Conservation (phyloP, 1,140 invertebrate species). For the Bombus huntii region DNA sequence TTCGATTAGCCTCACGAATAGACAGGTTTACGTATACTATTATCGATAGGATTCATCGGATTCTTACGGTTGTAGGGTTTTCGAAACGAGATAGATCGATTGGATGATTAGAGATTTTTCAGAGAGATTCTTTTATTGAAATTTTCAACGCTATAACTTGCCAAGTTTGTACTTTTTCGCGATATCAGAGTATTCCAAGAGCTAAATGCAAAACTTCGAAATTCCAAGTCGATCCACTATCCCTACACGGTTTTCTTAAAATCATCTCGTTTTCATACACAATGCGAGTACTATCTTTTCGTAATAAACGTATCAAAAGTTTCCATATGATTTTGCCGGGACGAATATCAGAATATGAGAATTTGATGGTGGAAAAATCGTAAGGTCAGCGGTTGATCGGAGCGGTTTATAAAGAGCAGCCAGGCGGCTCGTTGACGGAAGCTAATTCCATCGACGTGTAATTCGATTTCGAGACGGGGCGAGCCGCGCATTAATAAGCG, state of each 20-base stretch:
- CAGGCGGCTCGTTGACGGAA: constrained; percentile 52
- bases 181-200: background rate
- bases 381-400: background rate
- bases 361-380: background rate
- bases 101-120: no score
- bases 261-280: background rate
- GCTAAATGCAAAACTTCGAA: background rate
- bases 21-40: constrained; percentile 65
- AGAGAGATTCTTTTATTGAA: no score
- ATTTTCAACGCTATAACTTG: no score
- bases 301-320: background rate
- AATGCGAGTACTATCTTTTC: background rate
- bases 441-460: constrained; percentile 58
- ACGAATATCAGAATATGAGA: background rate
- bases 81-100: background rate
- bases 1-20: constrained; percentile 73
- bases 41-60: constrained; percentile 15
- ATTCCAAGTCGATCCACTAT: background rate
- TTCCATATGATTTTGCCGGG: background rate
- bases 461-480: constrained; percentile 60
- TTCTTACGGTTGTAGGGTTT: background rate
- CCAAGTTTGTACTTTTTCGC: no score
- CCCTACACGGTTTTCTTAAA: background rate
- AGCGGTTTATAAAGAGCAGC: constrained; percentile 33
- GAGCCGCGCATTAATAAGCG: constrained; percentile 53